A percentile compares a stretch with the other conserved stretches of the same genome.
Evolutionary conservation across 2,888 invertebrate genomes (phyloP).

Genomic region (Quadroppia sp.): DNA sequence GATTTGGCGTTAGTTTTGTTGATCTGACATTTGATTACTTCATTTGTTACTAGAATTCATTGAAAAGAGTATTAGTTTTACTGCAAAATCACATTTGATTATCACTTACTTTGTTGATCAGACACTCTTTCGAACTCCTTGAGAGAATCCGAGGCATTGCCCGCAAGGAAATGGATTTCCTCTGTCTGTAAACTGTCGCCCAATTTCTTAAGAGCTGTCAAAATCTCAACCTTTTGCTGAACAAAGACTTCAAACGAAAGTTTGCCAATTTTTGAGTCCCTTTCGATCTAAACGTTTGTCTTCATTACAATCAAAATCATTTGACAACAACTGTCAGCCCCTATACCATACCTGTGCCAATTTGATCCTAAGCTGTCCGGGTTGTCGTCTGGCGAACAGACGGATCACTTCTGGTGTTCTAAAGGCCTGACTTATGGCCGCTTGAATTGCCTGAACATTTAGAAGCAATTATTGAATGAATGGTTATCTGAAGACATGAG

Average conservation of each 20-base stretch:
- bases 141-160: constrained; percentile 53
- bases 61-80: background rate
- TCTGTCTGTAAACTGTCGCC: constrained; percentile 53
- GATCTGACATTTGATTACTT: background rate
- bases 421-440: constrained; percentile 69
- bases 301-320: background rate
- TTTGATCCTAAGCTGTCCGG: constrained; percentile 62
- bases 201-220: constrained; percentile 56
- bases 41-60: constrained; percentile 19
- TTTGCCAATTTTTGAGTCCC: constrained; percentile 63
- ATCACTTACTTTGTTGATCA: constrained; percentile 34
- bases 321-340: background rate
- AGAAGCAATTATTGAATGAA: constrained; percentile 29
- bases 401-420: constrained; percentile 69
- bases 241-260: constrained; percentile 56
- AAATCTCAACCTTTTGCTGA: constrained; percentile 58
- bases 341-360: constrained; percentile 56
- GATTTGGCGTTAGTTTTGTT: constrained; percentile 5
- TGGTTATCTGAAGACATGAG: background rate
- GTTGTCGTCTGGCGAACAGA: constrained; percentile 67
- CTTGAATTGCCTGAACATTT: constrained; percentile 62
- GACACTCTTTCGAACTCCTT: constrained; percentile 55
- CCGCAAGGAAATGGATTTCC: constrained; percentile 54
- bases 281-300: constrained; percentile 52
- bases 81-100: background rate